phyloP scores from a whole-genome alignment of 1,140 invertebrate genomes.

The Micrasema longulum region DNA sequence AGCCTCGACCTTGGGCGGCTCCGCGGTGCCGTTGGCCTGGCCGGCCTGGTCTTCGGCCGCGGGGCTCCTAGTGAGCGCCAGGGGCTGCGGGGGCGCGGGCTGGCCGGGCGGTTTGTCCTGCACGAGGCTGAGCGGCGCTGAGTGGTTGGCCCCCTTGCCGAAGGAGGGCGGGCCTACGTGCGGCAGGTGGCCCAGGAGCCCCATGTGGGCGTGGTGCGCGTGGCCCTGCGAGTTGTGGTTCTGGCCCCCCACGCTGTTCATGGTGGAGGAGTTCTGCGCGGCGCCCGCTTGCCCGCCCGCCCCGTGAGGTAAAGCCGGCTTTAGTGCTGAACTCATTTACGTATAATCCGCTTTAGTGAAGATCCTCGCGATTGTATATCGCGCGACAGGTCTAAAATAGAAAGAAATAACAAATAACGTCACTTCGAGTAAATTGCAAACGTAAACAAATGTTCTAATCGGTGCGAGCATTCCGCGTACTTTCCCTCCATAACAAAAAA shows the following conservation, averaged over 20 bases:
- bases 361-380: constrained; percentile 18
- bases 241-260: constrained; percentile 44
- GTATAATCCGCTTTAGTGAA: background rate
- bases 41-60: constrained; percentile 10
- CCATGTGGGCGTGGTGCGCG: constrained; percentile 43
- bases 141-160: constrained; percentile 24
- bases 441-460: constrained; percentile 41
- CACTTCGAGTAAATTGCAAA: constrained; percentile 30
- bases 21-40: constrained; percentile 43
- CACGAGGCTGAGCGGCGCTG: constrained; percentile 39
- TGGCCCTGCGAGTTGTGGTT: constrained; percentile 53
- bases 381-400: constrained; percentile 20
- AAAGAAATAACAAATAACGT: constrained; percentile 36
- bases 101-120: constrained; percentile 40
- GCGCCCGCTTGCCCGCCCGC: constrained; percentile 61
- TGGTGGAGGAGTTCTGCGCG: constrained; percentile 40
- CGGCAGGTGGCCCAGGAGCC: constrained; percentile 8
- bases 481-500: constrained; percentile 51
- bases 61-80: constrained; percentile 31
- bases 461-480: constrained; percentile 20
- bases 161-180: constrained; percentile 4
- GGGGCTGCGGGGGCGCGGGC: constrained; percentile 19
- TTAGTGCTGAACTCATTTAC: constrained; percentile 70
- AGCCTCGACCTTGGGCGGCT: constrained; percentile 24
- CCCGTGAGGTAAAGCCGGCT: constrained; percentile 67